phyloP scores from a whole-genome alignment of 2,888 invertebrate genomes.

The Ariolimax columbianus region DNA sequence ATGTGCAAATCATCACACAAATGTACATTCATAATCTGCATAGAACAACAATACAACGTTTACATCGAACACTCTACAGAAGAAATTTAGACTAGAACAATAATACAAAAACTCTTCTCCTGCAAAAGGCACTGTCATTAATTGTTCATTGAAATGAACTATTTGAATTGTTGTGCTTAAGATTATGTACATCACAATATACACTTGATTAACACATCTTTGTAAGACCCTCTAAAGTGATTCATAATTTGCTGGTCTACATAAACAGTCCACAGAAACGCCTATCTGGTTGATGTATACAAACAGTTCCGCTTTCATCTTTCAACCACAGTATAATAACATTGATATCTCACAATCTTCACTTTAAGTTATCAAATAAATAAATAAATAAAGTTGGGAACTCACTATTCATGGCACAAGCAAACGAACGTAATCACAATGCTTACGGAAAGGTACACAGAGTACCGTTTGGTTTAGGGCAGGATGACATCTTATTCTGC shows the following conservation, averaged over 20 bases:
- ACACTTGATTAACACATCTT: not conserved
- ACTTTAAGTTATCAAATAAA: too few species aligned
- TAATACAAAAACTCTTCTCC: not conserved
- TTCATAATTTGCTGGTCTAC: not conserved
- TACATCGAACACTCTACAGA: not conserved
- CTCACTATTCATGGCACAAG: too few species aligned
- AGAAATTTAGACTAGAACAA: not conserved
- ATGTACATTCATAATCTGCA: not conserved
- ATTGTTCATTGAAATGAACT: not conserved
- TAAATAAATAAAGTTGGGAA: too few species aligned
- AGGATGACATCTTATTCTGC: too few species aligned
- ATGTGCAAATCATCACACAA: not conserved
- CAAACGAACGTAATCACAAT: too few species aligned
- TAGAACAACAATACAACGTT: not conserved
- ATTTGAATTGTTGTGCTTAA: not conserved
- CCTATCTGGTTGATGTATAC: too few species aligned
- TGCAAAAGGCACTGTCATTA: constrained; percentile 24
- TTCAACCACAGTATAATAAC: too few species aligned
- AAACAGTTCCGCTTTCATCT: too few species aligned
- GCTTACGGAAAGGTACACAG: too few species aligned
- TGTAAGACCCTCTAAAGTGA: not conserved
- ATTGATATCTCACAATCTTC: too few species aligned
- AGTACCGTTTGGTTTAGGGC: too few species aligned
- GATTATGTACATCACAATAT: constrained; percentile 23
- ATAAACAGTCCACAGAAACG: not conserved